phyloP scores from a whole-genome alignment of 2,113 vertebrate genomes.

The Vulpes ferrilata region DNA sequence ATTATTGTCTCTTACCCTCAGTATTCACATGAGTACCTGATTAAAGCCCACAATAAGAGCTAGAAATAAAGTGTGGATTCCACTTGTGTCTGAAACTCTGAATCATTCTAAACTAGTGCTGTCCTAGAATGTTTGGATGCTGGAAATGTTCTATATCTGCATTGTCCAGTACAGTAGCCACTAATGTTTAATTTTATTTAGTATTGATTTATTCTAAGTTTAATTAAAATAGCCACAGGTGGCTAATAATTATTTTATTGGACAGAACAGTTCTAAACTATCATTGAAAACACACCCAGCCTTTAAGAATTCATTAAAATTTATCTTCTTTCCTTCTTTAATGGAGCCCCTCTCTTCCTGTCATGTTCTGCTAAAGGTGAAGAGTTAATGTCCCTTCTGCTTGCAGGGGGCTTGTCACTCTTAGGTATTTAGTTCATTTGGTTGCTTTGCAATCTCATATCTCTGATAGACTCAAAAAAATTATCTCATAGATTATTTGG shows the following conservation, averaged over 20 bases:
- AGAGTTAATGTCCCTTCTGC: background rate
- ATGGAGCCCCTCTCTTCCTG: background rate
- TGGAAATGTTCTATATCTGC: background rate
- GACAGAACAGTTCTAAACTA: background rate
- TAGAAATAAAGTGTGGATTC: background rate
- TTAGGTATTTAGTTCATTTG: background rate
- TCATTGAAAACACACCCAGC: background rate
- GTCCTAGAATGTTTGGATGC: background rate
- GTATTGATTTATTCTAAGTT: background rate
- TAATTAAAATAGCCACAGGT: background rate
- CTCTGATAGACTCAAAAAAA: background rate
- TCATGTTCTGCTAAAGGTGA: background rate
- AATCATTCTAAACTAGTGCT: background rate
- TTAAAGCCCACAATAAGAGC: background rate
- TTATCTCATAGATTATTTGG: background rate
- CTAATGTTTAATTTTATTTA: background rate
- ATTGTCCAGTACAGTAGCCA: background rate
- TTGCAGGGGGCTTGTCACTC: background rate
- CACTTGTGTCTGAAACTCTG: background rate
- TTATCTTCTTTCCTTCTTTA: background rate
- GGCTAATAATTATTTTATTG: background rate
- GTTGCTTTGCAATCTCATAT: background rate
- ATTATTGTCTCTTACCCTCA: background rate
- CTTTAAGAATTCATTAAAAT: background rate
- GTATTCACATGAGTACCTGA: background rate